A percentile compares a stretch with the other conserved stretches of the same genome.
Conservation (phyloP, 2,113 vertebrate species). For the Baryphthengus martii region DNA sequence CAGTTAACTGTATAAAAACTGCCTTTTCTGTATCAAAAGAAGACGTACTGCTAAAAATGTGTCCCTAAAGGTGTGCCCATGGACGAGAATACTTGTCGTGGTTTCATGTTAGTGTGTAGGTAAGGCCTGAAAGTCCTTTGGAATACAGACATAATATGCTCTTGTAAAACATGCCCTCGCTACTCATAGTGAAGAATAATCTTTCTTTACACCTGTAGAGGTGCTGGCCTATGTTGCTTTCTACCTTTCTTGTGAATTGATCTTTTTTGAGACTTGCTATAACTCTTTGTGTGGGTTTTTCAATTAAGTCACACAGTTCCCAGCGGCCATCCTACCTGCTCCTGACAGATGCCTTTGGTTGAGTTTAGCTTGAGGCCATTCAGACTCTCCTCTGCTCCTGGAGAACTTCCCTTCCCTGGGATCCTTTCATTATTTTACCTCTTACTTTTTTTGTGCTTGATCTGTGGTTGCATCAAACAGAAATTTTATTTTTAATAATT, state of each 20-base stretch:
- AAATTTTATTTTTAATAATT: background rate
- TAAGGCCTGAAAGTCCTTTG: background rate
- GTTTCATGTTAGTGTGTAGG: background rate
- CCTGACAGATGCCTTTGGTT: background rate
- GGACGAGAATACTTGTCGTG: background rate
- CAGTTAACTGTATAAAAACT: too few species aligned
- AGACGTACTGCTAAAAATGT: background rate
- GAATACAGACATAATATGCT: background rate
- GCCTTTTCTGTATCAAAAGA: background rate
- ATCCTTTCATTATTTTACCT: background rate
- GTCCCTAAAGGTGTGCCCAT: background rate
- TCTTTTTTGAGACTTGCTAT: background rate
- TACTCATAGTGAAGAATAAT: background rate
- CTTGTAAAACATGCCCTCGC: background rate
- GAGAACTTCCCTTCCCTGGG: background rate
- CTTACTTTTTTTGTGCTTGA: background rate
- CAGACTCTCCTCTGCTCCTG: background rate
- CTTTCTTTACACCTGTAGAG: background rate
- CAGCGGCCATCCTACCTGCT: background rate
- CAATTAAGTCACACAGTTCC: background rate
- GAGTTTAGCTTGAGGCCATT: background rate
- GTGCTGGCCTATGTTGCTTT: background rate
- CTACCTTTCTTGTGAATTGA: background rate
- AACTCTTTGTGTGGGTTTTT: background rate
- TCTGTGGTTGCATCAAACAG: background rate